Evolutionary conservation across 1,140 invertebrate species (phyloP), one percentile per base, ranked within the genome.

Genomic region (Mya arenaria): DNA sequence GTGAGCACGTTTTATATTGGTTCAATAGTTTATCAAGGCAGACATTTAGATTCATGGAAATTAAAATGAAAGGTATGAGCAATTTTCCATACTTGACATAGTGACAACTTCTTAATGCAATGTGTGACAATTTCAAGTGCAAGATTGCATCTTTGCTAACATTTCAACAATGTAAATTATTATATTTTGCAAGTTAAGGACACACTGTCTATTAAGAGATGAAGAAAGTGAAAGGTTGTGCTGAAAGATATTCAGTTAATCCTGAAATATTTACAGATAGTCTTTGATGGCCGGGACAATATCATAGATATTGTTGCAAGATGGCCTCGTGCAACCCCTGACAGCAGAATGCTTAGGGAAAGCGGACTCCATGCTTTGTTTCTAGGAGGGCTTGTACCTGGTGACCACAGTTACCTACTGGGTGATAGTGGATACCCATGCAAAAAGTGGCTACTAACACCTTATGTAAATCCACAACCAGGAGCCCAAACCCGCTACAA

Each of bases 351-450:
- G 23, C 30, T 72, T 2, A 30, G 66, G 28, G 28, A 63, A 28
- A 73, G 58, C 73, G 68, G 60, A 6, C 28, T 71, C 10, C 72
- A 17, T 17, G 8, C n/a, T 5, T 34, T 73, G 6, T 34, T 69
- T n/a, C 48, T 62, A 25, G 37, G 36, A 65, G 25, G 32, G 5
- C 34, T 39, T 19, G 32, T 73, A 32, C 52, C 52, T 30, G 6
- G 19, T 10, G 41, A 32, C 15, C 25, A 30, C 25, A 68, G 32
- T 37, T 30, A 62, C 25, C 23, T 82, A 28, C 60, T 84, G 37
- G 84, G 84, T 4, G 81, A 85, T 37, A 85, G 80, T 71, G 84
- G 84, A 4, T 86, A 82, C 75, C 68, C 73, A 2, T 78, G 73
- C 37, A 73, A 82, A 36, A 23, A 34, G 23, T 86, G 69, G 41